phyloP scores from a whole-genome alignment of 1,140 invertebrate genomes.

The Rhyacophila brunnea region DNA sequence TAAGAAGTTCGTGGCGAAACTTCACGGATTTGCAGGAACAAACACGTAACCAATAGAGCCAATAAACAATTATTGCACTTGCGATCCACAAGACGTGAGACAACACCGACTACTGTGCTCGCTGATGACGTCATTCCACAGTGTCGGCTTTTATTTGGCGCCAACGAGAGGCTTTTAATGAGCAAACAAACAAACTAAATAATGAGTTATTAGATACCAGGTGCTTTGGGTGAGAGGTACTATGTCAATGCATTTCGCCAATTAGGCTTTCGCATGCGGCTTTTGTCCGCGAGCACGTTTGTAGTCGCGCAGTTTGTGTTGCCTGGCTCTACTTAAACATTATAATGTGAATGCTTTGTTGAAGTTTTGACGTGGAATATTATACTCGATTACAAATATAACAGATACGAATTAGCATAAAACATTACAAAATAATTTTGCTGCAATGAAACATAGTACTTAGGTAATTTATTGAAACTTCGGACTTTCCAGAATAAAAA shows the following conservation, averaged over 20 bases:
- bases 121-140: constrained; percentile 1
- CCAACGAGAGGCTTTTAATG: constrained; percentile 5
- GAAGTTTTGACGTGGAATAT: too few species aligned
- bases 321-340: too few species aligned
- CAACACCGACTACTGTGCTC: too few species aligned
- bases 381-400: too few species aligned
- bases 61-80: constrained; percentile 1
- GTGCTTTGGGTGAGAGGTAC: constrained; percentile 5
- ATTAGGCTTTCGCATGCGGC: background rate
- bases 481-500: too few species aligned
- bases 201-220: constrained; percentile 23
- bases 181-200: constrained; percentile 19
- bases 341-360: too few species aligned
- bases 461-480: too few species aligned
- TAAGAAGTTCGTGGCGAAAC: background rate
- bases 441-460: too few species aligned
- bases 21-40: background rate
- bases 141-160: constrained; percentile 15
- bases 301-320: background rate
- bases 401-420: too few species aligned
- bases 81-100: background rate
- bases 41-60: constrained; percentile 1
- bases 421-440: too few species aligned
- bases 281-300: background rate
- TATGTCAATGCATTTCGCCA: background rate